Conservation (phyloP, 1,140 invertebrate species). For the Periplaneta americana region DNA sequence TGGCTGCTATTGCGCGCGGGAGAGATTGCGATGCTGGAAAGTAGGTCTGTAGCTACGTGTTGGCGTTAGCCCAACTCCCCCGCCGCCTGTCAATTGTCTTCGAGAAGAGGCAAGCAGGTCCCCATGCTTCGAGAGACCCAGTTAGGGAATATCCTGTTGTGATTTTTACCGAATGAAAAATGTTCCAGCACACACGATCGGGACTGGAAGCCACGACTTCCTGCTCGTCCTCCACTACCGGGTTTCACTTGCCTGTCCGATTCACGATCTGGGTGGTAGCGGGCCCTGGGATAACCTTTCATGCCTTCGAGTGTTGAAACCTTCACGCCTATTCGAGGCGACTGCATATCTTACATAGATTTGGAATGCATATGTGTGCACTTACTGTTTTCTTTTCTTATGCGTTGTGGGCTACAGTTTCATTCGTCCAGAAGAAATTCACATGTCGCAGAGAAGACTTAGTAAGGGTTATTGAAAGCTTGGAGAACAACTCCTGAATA, state of each 20-base stretch:
- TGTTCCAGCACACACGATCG: neutral
- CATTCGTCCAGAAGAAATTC: no score
- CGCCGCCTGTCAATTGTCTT: neutral
- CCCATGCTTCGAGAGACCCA: neutral
- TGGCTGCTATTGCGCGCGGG: no score
- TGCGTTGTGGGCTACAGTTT: no score
- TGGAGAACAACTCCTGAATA: no score
- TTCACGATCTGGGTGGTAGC: neutral
- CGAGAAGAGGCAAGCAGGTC: neutral
- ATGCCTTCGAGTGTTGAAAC: no score
- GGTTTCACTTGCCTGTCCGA: neutral
- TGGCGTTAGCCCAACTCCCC: neutral
- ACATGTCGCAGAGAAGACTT: no score
- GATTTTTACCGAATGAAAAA: neutral
- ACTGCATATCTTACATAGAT: no score
- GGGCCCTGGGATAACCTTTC: no score
- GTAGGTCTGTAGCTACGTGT: neutral
- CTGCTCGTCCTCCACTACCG: neutral
- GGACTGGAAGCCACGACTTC: neutral
- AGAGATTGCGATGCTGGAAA: neutral
- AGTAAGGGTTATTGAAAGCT: no score
- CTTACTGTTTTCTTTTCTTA: no score
- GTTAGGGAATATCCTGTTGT: neutral
- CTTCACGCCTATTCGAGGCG: no score
- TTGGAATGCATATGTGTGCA: no score